phyloP scores from a whole-genome alignment of 2,888 invertebrate species.

The Diloba caeruleocephala region DNA sequence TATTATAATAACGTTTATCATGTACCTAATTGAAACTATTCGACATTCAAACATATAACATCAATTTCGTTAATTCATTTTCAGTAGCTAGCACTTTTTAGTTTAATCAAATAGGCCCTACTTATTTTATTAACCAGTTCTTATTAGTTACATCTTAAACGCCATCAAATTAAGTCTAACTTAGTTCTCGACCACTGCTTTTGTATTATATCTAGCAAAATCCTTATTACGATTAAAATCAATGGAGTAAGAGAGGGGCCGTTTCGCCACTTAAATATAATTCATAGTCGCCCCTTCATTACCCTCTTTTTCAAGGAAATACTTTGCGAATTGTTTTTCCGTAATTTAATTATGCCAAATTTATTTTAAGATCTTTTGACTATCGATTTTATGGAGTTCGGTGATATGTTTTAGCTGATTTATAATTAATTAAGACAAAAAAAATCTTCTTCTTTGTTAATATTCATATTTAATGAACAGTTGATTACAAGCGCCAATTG shows the following conservation, averaged over 20 bases:
- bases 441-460: conserved; percentile 9
- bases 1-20: no score
- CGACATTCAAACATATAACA: no score
- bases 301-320: conserved; percentile 67
- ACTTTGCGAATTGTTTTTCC: conserved; percentile 63
- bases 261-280: conserved; percentile 74
- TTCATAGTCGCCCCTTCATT: conserved; percentile 72
- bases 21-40: no score
- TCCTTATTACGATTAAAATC: conserved; percentile 67
- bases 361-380: conserved; percentile 36
- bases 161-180: conserved; percentile 23
- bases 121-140: no score
- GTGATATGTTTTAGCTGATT: conserved; percentile 23
- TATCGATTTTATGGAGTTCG: conserved; percentile 39
- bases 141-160: not conserved
- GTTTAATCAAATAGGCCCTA: no score
- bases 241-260: conserved; percentile 65
- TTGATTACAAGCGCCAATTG: not conserved
- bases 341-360: conserved; percentile 51
- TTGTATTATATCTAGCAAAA: conserved; percentile 24
- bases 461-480: conserved; percentile 1
- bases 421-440: conserved; percentile 32
- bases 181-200: conserved; percentile 16
- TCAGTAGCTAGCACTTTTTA: no score
- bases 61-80: no score